These are phyloP conservation scores for Calosoma granatense DNA, from an alignment of 1,140 invertebrate species.

Conservation along the genomic window DNA sequence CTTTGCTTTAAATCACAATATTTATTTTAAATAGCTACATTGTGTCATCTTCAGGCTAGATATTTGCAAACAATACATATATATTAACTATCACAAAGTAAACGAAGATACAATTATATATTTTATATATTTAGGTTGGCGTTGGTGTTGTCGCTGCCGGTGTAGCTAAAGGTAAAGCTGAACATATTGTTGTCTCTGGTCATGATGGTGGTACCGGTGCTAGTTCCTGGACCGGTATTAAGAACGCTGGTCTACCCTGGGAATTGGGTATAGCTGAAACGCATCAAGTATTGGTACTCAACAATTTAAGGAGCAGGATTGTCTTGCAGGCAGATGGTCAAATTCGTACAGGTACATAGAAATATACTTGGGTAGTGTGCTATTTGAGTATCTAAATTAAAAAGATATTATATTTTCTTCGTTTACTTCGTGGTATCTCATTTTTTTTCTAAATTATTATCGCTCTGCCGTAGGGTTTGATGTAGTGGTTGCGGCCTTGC, in stretches of 20 bases:
- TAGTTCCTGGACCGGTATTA: conserved; percentile 94
- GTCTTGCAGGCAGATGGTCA: conserved; percentile 93
- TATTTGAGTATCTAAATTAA: conserved; percentile 4
- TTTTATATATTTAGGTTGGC: conserved; percentile 68
- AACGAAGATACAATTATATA: too few relatives aligned
- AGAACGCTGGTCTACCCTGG: conserved; percentile 94
- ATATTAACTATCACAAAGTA: too few relatives aligned
- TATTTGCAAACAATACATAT: too few relatives aligned
- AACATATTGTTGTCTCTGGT: conserved; percentile 96
- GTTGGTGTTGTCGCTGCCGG: conserved; percentile 97
- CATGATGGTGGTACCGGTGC: conserved; percentile 98
- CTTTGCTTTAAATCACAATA: too few relatives aligned
- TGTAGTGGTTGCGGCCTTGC: conserved; percentile 88
- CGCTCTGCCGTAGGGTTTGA: conserved; percentile 61
- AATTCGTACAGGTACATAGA: conserved; percentile 61
- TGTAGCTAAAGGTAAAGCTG: conserved; percentile 97
- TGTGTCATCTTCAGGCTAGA: too few relatives aligned
- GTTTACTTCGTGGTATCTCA: too few relatives aligned
- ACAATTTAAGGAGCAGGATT: conserved; percentile 89
- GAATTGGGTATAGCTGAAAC: conserved; percentile 96
- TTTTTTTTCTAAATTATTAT: conserved; percentile 3
- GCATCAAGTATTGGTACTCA: conserved; percentile 92
- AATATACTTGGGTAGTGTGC: too few relatives aligned
- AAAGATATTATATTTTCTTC: too few relatives aligned
- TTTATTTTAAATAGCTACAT: too few relatives aligned